Base-by-base conservation (phyloP, 2,113 vertebrate genomes). In the Cathartes aura region DNA sequence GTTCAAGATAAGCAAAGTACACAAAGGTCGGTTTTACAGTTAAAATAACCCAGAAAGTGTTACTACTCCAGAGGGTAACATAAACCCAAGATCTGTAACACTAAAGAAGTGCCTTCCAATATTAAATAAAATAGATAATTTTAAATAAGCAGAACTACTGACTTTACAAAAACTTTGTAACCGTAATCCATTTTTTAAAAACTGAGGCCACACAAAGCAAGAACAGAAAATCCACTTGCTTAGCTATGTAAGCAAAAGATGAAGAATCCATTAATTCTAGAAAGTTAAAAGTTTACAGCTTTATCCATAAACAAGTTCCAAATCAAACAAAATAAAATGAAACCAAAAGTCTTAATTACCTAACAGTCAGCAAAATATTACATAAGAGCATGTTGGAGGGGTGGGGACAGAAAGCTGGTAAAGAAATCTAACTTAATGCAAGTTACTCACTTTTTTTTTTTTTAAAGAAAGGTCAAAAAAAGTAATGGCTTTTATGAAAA, bases 301-400 rank as follows among this genome's bases (percentile, higher is more conserved):
- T 38, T 14, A 66, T 23, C 29, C 14, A 36, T 34, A 64, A 64
- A 15, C 15, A 83, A 93, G 32, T 27, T 59, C 9, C 18, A 68
- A 75, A 67, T 34, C 2, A 52, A 48, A 53, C 21, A 74, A 67
- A 62, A 29, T 32, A 55, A 78, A 90, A 20, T 17, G 4, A 85
- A 71, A 11, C 15, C 1, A 3, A 4, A 79, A 83, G 34, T 32
- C n/a, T 78, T 66, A 24, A 32, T 71, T 67, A 78, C 17, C 56
- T 47, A 87, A 76, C 1, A 34, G 14, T 30, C 38, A 55, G 2
- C 24, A 66, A 79, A 82, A 38, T 8, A 48, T 42, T 27, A 75
- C 3, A 6, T 26, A 68, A 60, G 4, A 67, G 9, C 27, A 27
- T 7, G 8, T 7, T 4, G 4, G 5, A 4, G 27, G 17, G 9